Percentiles rank a stretch among this genome's conserved stretches.
These are phyloP conservation scores for Zelostemma sp. DNA, from an alignment of 1,140 invertebrate genomes.

Conservation along the genomic window DNA sequence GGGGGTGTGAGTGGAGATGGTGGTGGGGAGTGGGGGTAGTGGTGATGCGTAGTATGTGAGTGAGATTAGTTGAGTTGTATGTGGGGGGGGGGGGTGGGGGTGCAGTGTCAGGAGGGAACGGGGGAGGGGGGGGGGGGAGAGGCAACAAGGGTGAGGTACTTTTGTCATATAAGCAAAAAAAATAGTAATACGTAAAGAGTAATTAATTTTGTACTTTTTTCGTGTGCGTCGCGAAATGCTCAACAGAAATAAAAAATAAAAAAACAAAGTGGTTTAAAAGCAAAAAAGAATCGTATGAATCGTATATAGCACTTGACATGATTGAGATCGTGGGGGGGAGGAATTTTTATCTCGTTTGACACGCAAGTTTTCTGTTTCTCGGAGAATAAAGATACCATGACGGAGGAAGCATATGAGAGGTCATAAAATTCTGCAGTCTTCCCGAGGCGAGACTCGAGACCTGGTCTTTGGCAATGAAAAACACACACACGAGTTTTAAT, in stretches of 20 bases:
- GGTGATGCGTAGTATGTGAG: too few species aligned
- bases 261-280: conserved; percentile 33
- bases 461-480: conserved; percentile 22
- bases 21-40: conserved; percentile 19
- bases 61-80: too few species aligned
- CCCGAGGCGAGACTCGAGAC: conserved; percentile 45
- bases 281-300: conserved; percentile 39
- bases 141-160: conserved; percentile 41
- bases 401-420: conserved; percentile 10
- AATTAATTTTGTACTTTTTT: conserved; percentile 69
- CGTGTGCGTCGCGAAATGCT: conserved; percentile 62
- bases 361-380: conserved; percentile 27
- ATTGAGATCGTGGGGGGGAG: conserved; percentile 31
- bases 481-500: background rate
- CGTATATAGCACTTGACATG: conserved; percentile 35
- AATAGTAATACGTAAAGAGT: conserved; percentile 61
- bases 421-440: conserved; percentile 46
- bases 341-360: conserved; percentile 44
- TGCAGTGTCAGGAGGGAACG: conserved; percentile 18
- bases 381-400: conserved; percentile 17
- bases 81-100: too few species aligned
- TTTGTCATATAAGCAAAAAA: conserved; percentile 50
- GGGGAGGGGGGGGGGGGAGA: conserved; percentile 24
- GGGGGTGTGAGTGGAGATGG: conserved; percentile 26
- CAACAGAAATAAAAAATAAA: conserved; percentile 50